phyloP scores from a whole-genome alignment of 1,140 invertebrate genomes.

The Galleria mellonella region DNA sequence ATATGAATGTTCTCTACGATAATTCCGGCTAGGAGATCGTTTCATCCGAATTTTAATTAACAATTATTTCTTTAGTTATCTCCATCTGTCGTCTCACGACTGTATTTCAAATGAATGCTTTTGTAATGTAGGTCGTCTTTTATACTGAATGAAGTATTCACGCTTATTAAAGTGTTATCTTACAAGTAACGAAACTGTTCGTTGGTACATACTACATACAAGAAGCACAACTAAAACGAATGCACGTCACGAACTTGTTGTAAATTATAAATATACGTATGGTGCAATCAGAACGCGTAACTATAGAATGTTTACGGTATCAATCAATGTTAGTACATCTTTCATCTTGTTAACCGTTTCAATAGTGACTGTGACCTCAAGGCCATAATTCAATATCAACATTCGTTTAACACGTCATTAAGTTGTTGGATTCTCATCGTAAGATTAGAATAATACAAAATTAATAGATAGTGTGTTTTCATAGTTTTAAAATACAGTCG shows the following conservation, averaged over 20 bases:
- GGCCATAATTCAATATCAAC: slow-evolving; percentile 13
- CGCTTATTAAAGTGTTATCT: slow-evolving; percentile 41
- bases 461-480: slow-evolving; percentile 37
- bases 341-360: slow-evolving; percentile 15
- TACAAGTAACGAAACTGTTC: slow-evolving; percentile 40
- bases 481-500: slow-evolving; percentile 49
- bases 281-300: slow-evolving; percentile 13
- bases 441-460: slow-evolving; percentile 1
- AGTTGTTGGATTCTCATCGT: not conserved
- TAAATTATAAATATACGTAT: slow-evolving; percentile 20
- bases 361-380: slow-evolving; percentile 15
- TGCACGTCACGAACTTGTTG: slow-evolving; percentile 28
- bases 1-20: slow-evolving; percentile 4
- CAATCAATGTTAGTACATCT: slow-evolving; percentile 23
- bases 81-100: slow-evolving; percentile 16
- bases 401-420: slow-evolving; percentile 4
- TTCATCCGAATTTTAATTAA: slow-evolving; percentile 34
- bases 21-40: slow-evolving; percentile 3
- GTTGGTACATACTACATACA: too few relatives aligned
- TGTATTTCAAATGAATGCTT: slow-evolving; percentile 12
- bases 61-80: slow-evolving; percentile 7
- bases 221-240: slow-evolving; percentile 31
- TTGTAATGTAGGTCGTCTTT: slow-evolving; percentile 20
- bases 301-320: slow-evolving; percentile 22
- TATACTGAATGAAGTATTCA: slow-evolving; percentile 23